Evolutionary conservation across 2,797 vertebrate genomes (phyloP), one percentile per base, ranked within the genome.

Genomic region (Pristis pectinata): DNA sequence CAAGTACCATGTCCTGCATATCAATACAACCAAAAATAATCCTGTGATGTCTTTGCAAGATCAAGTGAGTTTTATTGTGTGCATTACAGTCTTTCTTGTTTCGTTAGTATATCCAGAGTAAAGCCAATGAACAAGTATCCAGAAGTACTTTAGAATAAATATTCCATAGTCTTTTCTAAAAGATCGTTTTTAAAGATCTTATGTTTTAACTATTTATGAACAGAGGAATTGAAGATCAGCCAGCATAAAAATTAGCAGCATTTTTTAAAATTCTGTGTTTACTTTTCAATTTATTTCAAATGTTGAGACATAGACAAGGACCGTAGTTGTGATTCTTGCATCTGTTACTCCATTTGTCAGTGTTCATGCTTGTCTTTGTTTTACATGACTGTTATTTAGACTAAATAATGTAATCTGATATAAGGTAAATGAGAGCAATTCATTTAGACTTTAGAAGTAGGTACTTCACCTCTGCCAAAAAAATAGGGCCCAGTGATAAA

Each of bases 11-110:
- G 99, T 99, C 95, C 98, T 99, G 95, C 99, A 99, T 97, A 99
- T 99, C 97, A 99, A 99, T 97, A 99, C 99, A 96, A 99, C 98
- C 97, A 99, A 99, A 97, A 99, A 99, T 96, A 99, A 99, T 96
- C 99, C 99, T 0, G 98, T 99, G 96, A 99, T 99, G 99, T 99
- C 99, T 95, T 97, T 99, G 83, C 99, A 99, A 97, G 99, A 99
- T 97, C 99, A 99, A 98, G 99, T 99, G 96, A 96, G 96, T 61
- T 85, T n/a, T 92, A 76, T 53, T 74, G 4, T 7, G 3, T 64
- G 7, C 9, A 41, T 7, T 64, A 30, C 27, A 64, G 27, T 91
- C 34, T 64, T 61, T 22, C 2, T n/a, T 89, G 64, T 22, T 37
- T 91, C 41, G 24, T 61, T 19, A 41, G n/a, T n/a, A 9, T 41